Evolutionary conservation across 2,797 vertebrate species (phyloP).

Genomic region (Propithecus deckenii): DNA sequence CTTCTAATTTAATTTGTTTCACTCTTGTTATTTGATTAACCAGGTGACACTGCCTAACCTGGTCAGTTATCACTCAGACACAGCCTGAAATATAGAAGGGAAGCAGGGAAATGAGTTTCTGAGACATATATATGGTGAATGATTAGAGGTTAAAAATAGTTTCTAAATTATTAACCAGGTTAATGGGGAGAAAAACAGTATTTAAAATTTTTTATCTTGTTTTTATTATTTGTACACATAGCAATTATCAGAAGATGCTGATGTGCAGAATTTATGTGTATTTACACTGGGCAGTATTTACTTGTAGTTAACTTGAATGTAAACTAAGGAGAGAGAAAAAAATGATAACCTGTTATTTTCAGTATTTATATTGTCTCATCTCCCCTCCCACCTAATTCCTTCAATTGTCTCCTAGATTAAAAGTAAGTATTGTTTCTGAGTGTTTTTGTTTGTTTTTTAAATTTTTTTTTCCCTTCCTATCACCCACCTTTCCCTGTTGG

Average conservation of each 20-base stretch:
- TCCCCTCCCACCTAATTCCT: constrained; percentile 69
- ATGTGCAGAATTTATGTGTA: background rate
- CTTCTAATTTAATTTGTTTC: constrained; percentile 59
- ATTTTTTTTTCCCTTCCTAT: background rate
- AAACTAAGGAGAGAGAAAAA: constrained; percentile 47
- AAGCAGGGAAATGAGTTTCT: background rate
- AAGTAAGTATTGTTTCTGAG: constrained; percentile 65
- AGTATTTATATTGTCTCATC: constrained; percentile 61
- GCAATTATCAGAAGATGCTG: background rate
- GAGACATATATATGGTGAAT: background rate
- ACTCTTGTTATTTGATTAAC: constrained; percentile 16
- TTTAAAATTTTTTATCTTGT: background rate
- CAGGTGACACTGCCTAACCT: background rate
- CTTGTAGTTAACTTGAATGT: background rate
- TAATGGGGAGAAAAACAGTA: background rate
- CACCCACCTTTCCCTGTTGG: background rate
- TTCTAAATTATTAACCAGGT: constrained; percentile 38
- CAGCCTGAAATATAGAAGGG: background rate
- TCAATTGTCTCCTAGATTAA: constrained; percentile 71
- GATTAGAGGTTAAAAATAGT: constrained; percentile 14
- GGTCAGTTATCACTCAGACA: background rate
- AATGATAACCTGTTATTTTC: constrained; percentile 60
- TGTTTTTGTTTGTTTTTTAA: constrained; percentile 65
- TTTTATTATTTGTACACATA: background rate
- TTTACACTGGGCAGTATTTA: background rate